Percentiles rank a stretch among this genome's conserved stretches.
Conservation (phyloP, 2,888 invertebrate species). For the Frankliniella fusca region DNA sequence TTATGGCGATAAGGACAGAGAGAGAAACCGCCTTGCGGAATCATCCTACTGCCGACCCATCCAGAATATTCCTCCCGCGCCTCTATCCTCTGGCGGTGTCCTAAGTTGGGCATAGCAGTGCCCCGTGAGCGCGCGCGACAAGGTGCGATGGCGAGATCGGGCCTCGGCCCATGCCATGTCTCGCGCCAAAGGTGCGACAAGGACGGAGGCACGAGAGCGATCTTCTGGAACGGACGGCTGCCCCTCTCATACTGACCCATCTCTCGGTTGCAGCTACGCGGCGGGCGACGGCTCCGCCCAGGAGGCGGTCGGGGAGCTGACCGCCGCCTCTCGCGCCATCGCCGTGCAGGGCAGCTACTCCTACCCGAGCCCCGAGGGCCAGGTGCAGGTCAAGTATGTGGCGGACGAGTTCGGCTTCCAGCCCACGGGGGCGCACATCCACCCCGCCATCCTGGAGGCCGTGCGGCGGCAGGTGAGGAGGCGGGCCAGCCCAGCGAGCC, state of each 20-base stretch:
- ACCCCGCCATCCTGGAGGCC: conserved; percentile 15
- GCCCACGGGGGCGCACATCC: conserved; percentile 11
- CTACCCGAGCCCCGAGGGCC: conserved; percentile 6
- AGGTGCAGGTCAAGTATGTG: conserved; percentile 17
- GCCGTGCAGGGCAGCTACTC: conserved; percentile 11
- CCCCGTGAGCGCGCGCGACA: neutral
- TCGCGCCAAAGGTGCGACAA: too few species aligned
- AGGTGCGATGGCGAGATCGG: neutral
- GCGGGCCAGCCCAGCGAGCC: neutral
- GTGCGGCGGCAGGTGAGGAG: neutral
- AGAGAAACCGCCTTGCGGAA: too few species aligned
- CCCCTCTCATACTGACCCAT: neutral
- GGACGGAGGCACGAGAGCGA: neutral
- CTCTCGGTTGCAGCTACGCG: neutral
- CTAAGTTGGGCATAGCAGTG: neutral
- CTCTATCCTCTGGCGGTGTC: neutral
- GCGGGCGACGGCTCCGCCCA: neutral
- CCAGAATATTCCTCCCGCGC: neutral
- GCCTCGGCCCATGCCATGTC: too few species aligned
- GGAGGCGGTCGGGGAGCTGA: neutral
- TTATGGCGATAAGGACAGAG: too few species aligned
- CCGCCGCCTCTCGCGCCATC: neutral
- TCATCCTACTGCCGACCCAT: too few species aligned
- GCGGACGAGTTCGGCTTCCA: conserved; percentile 17
- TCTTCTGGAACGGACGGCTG: neutral